Base-by-base conservation (phyloP, 2,113 vertebrate genomes). In the Ceyx melanurus region DNA sequence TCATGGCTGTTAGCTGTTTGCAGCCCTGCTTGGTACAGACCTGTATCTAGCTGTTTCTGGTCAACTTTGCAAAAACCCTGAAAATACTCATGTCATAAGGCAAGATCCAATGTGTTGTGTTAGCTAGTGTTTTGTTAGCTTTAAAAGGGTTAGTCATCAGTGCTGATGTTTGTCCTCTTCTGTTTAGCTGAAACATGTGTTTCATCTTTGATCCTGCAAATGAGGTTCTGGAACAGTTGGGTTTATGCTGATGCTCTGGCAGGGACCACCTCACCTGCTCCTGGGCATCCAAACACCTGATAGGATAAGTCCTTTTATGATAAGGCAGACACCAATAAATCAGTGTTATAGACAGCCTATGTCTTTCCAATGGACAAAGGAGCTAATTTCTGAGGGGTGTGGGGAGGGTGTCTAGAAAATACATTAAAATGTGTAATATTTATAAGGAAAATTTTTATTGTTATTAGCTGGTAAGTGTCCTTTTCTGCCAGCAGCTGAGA, bases 171-270 rank as follows among this genome's bases (percentile, higher is more conserved):
- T 51, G 57, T 75, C 53, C 84, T 82, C 42, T 89, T 88, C 87
- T 93, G 83, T 93, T 89, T 64, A 94, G 57, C 81, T 86, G 91
- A 95, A 94, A 51, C 13, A 28, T 25, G 84, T 54, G 61, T 95
- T 94, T 92, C 72, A 15, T 76, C 73, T 70, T 29, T 65, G 53
- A 45, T 83, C 86, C 90, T 87, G 43, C 65, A 43, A 62, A 54
- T 8, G 29, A 73, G 23, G 25, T 78, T 94, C 88, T 95, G 85
- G 87, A 96, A 50, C 62, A 91, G 43, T 54, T 92, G 64, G 35
- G 42, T 4, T 4, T 18, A 6, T 67, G 51, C 70, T 35, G 42
- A 33, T 15, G 2, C 35, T 95, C 83, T 74, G 35, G 18, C 26
- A 62, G 6, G 46, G 23, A 57, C 18, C 12, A 3, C 23, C 7